Evolutionary conservation across 2,113 vertebrate genomes (phyloP), one percentile per base, ranked within the genome.

Genomic region (Collichthys lucidus): DNA sequence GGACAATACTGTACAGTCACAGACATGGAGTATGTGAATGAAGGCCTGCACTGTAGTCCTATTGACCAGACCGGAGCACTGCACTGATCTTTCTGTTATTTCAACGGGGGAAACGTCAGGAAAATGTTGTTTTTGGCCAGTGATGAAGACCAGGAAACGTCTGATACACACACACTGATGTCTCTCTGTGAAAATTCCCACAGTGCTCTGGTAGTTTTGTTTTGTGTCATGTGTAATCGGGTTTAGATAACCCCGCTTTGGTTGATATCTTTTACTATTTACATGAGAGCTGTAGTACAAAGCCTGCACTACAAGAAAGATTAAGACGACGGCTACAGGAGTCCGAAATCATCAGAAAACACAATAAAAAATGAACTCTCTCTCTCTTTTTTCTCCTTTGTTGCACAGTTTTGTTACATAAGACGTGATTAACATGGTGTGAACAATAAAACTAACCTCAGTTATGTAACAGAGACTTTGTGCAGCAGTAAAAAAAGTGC

Each of bases 91-190:
- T 35, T 77, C 72, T 88, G 88, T 84, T 86, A 80, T 89, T 89
- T 80, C 82, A 80, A 73, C 40, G 50, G 47, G 76, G 76, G 74
- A 70, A 65, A 86, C 79, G 77, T 77, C 84, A 88, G 83, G 63
- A 83, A 62, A 85, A 89, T 80, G 79, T 94, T 93, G 68, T 71
- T 80, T 89, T 93, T 94, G 92, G 93, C 84, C 29, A 0, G 9
- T 17, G 79, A 88, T 82, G 62, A 90, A 89, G 52, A 90, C 62
- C 82, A 80, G 86, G 71, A 88, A 86, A 70, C 29, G 52, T 73
- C 66, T 50, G 57, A 75, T 7, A 67, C 61, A 46, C 53, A 85
- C 50, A 66, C 50, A 55, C 68, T 15, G 12, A 72, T 57, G 72
- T 31, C 31, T 73, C 31, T 74, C 22, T 24, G 60, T 67, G 74